Percentiles rank a stretch among this genome's conserved stretches.
Evolutionary conservation across 2,888 invertebrate species (phyloP).

Genomic region (Monopis laevigella): DNA sequence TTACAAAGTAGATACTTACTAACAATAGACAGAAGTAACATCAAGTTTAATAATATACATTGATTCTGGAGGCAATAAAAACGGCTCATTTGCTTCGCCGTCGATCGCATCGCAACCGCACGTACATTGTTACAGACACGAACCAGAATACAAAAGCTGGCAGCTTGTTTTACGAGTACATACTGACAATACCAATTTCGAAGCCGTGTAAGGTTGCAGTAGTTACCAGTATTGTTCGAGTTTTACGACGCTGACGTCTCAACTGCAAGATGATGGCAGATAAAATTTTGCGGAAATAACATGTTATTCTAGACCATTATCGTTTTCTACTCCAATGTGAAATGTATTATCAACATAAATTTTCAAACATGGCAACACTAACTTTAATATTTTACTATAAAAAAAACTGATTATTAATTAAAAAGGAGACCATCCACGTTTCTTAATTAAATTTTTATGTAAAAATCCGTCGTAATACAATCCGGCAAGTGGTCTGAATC

Average conservation of each 20-base stretch:
- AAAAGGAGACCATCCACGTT: conserved; percentile 12
- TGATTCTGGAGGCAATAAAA: conserved; percentile 10
- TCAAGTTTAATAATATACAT: too few relatives aligned
- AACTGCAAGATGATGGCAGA: conserved; percentile 24
- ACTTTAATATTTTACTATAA: too few relatives aligned
- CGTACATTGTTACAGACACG: conserved; percentile 42
- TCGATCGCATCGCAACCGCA: conserved; percentile 12
- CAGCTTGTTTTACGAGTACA: conserved; percentile 42
- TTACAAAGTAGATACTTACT: too few relatives aligned
- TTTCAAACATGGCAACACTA: too few relatives aligned
- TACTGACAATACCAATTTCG: conserved; percentile 49
- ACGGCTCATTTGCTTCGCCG: conserved; percentile 12
- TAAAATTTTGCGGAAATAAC: conserved; percentile 12
- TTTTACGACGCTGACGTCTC: conserved; percentile 34
- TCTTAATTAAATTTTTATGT: conserved; percentile 33
- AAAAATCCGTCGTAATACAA: conserved; percentile 57
- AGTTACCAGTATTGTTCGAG: conserved; percentile 40
- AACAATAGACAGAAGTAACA: too few relatives aligned
- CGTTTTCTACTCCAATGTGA: too few relatives aligned
- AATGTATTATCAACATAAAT: too few relatives aligned
- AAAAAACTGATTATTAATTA: conserved; percentile 10
- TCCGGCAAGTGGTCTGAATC: conserved; percentile 49
- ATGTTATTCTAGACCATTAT: not conserved
- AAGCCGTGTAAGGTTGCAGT: conserved; percentile 40
- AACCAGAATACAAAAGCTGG: conserved; percentile 39